A percentile compares a stretch with the other conserved stretches of the same genome.
Conservation (phyloP, 1,140 invertebrate genomes). For the Magallana ariakensis region DNA sequence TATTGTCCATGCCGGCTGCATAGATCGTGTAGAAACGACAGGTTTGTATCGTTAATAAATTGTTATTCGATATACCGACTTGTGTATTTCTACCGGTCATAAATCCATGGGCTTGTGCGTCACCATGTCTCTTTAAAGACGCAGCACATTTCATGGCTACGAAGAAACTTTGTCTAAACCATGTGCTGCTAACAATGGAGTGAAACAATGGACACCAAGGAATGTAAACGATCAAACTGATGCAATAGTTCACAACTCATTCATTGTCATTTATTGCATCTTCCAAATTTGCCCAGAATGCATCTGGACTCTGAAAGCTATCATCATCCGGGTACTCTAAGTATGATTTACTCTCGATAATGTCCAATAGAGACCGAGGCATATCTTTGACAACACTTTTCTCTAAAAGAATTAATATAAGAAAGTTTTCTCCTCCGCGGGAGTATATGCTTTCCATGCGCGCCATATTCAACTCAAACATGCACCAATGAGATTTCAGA, state of each 20-base stretch:
- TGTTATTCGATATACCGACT: too few species aligned
- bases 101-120: too few species aligned
- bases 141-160: too few species aligned
- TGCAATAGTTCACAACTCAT: neutral
- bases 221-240: too few species aligned
- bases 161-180: too few species aligned
- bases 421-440: conserved; percentile 28
- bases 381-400: neutral
- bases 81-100: too few species aligned
- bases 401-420: conserved; percentile 23
- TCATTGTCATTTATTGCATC: neutral
- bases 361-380: neutral
- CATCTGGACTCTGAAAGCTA: neutral
- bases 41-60: too few species aligned
- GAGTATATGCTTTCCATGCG: conserved; percentile 60
- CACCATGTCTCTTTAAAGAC: too few species aligned
- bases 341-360: conserved; percentile 38
- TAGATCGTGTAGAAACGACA: too few species aligned
- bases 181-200: too few species aligned
- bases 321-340: conserved; percentile 41
- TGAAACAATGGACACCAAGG: too few species aligned
- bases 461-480: conserved; percentile 82
- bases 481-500: conserved; percentile 84
- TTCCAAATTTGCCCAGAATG: conserved; percentile 33
- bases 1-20: too few species aligned